Evolutionary conservation across 1,140 invertebrate species (phyloP), one percentile per base, ranked within the genome.

Genomic region (Meloidogyne floridensis): DNA sequence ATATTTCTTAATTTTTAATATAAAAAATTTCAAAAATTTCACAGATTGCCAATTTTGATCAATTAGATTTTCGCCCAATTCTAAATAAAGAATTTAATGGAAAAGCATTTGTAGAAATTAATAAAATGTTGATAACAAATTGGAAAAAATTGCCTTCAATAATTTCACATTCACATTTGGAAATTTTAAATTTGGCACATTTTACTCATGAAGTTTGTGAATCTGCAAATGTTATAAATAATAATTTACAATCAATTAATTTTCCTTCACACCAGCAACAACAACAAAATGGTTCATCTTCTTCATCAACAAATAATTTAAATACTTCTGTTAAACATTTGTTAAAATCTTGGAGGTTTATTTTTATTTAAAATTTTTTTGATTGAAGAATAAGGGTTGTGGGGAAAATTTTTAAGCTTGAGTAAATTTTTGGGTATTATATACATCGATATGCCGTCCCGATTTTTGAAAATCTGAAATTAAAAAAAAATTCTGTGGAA

Each of bases 281-380:
- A 32, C 32, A 32, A 32, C 42, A 7, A 84, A 75, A 51, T 56
- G 59, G 13, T 56, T 32, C 32, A 32, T 32, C 32, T 2, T 32
- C 32, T 32, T 32, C 32, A 32, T 32, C 32, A 32, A 2, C 18
- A 18, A 54, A 56, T 53, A 20, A 15, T 70, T 65, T 85, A 42
- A 81, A 82, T 70, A 75, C 70, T 47, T 20, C 70, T 0, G 65
- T 85, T 42, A 85, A 84, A 79, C 84, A 86, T 51, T 32, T 85
- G 11, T 75, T 81, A 65, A 85, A 85, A 72, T 81, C 84, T 32
- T 85, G 84, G 84, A 84, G 85, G 82, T 82, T n/a, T 47, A n/a
- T 51, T 18, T 13, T 11, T 4, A 47, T 47, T 47, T 47, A 32
- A 32, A 32, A 32, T 32, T 47, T 47, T 8, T 47, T 47, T 47